Base-by-base conservation (phyloP, 2,888 invertebrate genomes). In the Brachycybe producta region DNA sequence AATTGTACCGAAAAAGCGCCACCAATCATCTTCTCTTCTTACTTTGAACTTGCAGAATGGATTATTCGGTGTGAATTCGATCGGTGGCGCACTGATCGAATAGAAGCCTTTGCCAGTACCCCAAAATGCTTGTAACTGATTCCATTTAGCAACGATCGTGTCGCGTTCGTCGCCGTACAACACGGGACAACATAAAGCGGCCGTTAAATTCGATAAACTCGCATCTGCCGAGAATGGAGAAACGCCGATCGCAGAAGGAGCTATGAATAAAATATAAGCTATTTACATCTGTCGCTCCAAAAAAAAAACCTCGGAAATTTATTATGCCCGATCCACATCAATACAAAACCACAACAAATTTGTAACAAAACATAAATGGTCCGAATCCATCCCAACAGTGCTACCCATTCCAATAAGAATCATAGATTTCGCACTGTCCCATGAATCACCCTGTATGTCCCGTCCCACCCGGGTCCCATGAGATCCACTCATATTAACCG, bases 121-220 rank as follows among this genome's bases (percentile, higher is more conserved):
- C 84, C 85, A 84, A 55, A 82, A 77, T 0, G 86, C 85, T 68
- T 95, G 94, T 43, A 97, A 71, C 61, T 91, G 81, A 67, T 98
- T 98, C 84, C 92, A 92, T 64, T 86, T 84, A 2, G 90, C 88
- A 27, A 98, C 74, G 26, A 91, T 83, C 52, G 82, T 81, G 65
- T 98, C 97, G 30, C 95, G 73, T 64, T 98, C 97, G 66, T 98
- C 97, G 15, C 90, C 90, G 65, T 85, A 97, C 43, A 95, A 60
- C 50, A 65, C 63, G 1, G 73, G 73, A 42, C 64, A 56, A 2
- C 66, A 63, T 3, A 73, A 61, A 2, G 71, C 67, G 46, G 62
- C 59, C 7, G 61, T 62, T 27, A 54, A 21, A 32, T 28, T 49
- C 23, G 50, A 30, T 13, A 53, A 32, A 23, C 15, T 21, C 19